Evolutionary conservation across 2,113 vertebrate genomes (phyloP).

Genomic region (Colius striatus): DNA sequence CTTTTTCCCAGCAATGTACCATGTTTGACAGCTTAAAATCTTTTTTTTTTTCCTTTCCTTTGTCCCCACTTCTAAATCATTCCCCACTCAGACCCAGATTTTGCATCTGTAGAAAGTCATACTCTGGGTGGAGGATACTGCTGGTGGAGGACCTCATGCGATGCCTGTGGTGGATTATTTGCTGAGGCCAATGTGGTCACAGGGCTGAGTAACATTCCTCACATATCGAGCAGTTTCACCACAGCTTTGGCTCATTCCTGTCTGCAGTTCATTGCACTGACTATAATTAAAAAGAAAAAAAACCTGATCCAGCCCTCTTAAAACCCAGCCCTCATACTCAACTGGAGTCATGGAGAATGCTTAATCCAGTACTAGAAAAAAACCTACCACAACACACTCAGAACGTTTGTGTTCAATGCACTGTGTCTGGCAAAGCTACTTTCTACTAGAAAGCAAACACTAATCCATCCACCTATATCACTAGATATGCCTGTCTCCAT

Average conservation of each 20-base stretch:
- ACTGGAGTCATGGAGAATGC: neutral
- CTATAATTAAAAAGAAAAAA: neutral
- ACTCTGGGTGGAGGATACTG: neutral
- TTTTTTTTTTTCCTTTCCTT: accelerated
- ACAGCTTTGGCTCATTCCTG: accelerated
- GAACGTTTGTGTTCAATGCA: accelerated
- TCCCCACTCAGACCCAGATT: neutral
- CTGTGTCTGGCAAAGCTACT: neutral
- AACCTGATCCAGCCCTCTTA: neutral
- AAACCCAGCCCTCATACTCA: neutral
- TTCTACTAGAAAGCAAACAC: neutral
- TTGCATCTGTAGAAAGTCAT: neutral
- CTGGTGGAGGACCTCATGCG: neutral
- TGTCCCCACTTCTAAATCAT: neutral
- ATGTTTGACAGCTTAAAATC: neutral
- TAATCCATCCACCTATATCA: neutral
- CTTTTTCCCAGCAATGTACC: neutral
- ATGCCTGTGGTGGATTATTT: neutral
- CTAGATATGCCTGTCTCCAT: neutral
- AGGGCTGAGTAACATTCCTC: neutral
- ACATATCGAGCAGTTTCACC: neutral
- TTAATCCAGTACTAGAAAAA: neutral
- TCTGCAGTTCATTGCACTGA: accelerated
- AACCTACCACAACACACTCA: too few species aligned
- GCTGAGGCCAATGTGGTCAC: accelerated